Evolutionary conservation across 2,113 vertebrate species (phyloP), one percentile per base, ranked within the genome.

Genomic region (Pelvicachromis taeniatus): DNA sequence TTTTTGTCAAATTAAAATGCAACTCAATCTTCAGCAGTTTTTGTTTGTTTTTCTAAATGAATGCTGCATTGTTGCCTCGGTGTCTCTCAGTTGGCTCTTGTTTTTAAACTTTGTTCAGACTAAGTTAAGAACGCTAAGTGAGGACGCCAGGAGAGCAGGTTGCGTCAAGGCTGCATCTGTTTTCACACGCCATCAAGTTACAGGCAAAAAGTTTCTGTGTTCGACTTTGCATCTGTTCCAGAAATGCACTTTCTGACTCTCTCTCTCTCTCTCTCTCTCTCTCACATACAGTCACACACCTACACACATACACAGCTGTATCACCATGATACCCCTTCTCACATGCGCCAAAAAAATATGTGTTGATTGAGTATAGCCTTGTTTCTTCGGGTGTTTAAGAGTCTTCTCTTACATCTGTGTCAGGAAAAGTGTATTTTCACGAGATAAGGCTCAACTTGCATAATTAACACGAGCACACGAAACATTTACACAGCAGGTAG

Each of bases 281-380:
- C 54, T 29, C 81, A 23, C 35, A 73, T 19, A 5, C 42, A 23
- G 26, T 19, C 55, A 12, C 31, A 48, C 82, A 84, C 84, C 17
- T 35, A 26, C 52, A 77, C 6, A 52, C 11, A 3, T 21, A 40
- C 50, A 17, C 42, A 23, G 29, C 45, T 55, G 59, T 31, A 35
- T 59, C 81, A 48, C 21, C 75, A 7, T 4, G 8, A 78, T 38
- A 17, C 21, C n/a, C 29, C 78, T 59, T 90, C 56, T 82, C 91
- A 88, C 87, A 11, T 9, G 21, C 12, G 52, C 9, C 40, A 33
- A 73, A 61, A 58, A 65, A 33, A 77, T 40, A 84, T 38, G 92
- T 93, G 94, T 92, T 92, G 89, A 94, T 93, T 92, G 83, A 84
- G 77, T 52, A 38, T 13, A 11, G 54, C 68, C 53, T 81, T 4